Base-by-base conservation (phyloP, 2,113 vertebrate genomes). In the Ammodytes dubius region DNA sequence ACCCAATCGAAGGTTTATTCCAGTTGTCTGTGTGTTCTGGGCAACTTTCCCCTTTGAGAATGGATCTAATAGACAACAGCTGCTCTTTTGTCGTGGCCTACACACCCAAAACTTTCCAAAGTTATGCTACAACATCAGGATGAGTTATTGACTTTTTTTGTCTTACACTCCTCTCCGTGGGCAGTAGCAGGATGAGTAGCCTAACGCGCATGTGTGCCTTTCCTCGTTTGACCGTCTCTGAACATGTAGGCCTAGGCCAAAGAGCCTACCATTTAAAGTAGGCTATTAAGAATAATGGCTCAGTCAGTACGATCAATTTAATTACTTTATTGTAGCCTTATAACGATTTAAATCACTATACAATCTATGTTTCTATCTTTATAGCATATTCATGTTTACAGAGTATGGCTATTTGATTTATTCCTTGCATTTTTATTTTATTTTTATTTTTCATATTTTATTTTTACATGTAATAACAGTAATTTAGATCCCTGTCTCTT, bases 61-160 rank as follows among this genome's bases (percentile, higher is more conserved):
- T 42, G 52, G 12, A 14, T 42, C 53, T n/a, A 0, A 19, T 14
- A 42, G 39, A 71, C 10, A 0, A 3, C 6, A 2, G 5, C 11
- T n/a, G 17, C 4, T 45, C 68, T 5, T 13, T 42, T 39, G 46
- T 65, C 15, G 27, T 17, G 54, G 52, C 46, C 47, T 61, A 10
- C 0, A 5, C 2, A 61, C 4, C 27, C 27, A 8, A 72, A 77
- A 79, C 72, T 81, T 67, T 49, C 7, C 49, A 47, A 54, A 73
- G 63, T 70, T 66, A 12, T n/a, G 43, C 50, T 0, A 10, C 27
- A 15, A 9, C 59, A 43, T 5, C 66, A 45, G 27, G 8, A 12
- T 11, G 7, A 45, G 15, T 56, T 39, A 6, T 39, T 40, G 4
- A 27, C 27, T 17, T 15, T 50, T 50, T 58, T 27, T 42, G 14